These are phyloP conservation scores for Noctua fimbriata DNA, from an alignment of 2,888 invertebrate species.

Conservation along the genomic window DNA sequence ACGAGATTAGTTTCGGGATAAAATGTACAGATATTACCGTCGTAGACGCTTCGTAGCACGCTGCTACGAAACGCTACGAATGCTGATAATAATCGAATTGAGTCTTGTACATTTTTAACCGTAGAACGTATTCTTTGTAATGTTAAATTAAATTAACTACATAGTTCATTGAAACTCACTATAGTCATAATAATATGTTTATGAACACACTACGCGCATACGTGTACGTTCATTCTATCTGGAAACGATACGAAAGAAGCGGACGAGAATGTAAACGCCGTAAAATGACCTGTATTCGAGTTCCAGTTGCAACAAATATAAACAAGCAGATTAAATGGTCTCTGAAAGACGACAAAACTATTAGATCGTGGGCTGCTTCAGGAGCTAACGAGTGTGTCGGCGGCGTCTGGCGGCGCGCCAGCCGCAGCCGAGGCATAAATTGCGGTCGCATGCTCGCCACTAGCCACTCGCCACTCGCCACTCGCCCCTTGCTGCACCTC, in stretches of 20 bases:
- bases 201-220: background rate
- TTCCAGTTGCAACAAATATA: slow-evolving; percentile 76
- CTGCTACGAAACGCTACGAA: slow-evolving; percentile 52
- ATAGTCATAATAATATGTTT: slow-evolving; percentile 6
- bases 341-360: slow-evolving; percentile 83
- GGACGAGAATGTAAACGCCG: slow-evolving; percentile 63
- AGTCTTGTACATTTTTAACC: background rate
- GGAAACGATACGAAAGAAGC: slow-evolving; percentile 24
- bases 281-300: slow-evolving; percentile 68
- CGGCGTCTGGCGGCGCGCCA: slow-evolving; percentile 80
- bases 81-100: background rate
- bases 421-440: slow-evolving; percentile 77
- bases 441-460: slow-evolving; percentile 74
- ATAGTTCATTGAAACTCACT: background rate
- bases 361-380: slow-evolving; percentile 81
- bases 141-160: background rate
- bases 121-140: background rate
- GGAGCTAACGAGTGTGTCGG: slow-evolving; percentile 83
- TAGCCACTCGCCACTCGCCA: slow-evolving; percentile 61
- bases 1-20: slow-evolving; percentile 25
- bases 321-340: slow-evolving; percentile 82
- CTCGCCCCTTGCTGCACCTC: slow-evolving; percentile 60
- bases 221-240: background rate
- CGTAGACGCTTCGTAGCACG: slow-evolving; percentile 46
- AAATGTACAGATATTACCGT: slow-evolving; percentile 35